A percentile compares a stretch with the other conserved stretches of the same genome.
Conservation (phyloP, 2,113 vertebrate species). For the Hydropotes inermis region DNA sequence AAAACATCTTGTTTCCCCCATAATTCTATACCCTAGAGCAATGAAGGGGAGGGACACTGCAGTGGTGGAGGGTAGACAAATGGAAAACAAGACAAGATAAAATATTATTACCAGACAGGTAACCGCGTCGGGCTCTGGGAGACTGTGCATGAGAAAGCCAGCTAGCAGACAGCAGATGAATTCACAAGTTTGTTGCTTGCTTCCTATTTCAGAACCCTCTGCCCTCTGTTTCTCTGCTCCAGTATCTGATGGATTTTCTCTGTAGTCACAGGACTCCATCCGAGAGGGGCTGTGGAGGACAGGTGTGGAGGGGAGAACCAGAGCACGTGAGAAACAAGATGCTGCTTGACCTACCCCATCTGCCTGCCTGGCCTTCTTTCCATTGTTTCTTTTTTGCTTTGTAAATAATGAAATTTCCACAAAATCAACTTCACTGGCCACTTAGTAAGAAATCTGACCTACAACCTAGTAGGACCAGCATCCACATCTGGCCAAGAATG, state of each 20-base stretch:
- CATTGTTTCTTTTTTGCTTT: not conserved
- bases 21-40: not conserved
- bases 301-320: not conserved
- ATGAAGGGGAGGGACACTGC: not conserved
- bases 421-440: not conserved
- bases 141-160: not conserved
- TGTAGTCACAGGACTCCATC: not conserved
- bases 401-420: not conserved
- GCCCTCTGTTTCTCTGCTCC: not conserved
- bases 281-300: not conserved
- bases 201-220: not conserved
- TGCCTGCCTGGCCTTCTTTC: not conserved
- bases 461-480: not conserved
- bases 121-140: not conserved
- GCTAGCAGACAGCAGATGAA: not conserved
- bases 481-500: not conserved
- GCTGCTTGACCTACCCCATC: not conserved
- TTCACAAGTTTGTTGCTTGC: not conserved
- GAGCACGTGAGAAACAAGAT: not conserved
- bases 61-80: not conserved
- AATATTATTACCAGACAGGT: not conserved
- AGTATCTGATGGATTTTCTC: not conserved
- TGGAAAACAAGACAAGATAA: not conserved
- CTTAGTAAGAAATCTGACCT: not conserved
- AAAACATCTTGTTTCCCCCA: not conserved